These are phyloP conservation scores for Erinaceus europaeus DNA, from an alignment of 2,113 vertebrate species.

Conservation along the genomic window DNA sequence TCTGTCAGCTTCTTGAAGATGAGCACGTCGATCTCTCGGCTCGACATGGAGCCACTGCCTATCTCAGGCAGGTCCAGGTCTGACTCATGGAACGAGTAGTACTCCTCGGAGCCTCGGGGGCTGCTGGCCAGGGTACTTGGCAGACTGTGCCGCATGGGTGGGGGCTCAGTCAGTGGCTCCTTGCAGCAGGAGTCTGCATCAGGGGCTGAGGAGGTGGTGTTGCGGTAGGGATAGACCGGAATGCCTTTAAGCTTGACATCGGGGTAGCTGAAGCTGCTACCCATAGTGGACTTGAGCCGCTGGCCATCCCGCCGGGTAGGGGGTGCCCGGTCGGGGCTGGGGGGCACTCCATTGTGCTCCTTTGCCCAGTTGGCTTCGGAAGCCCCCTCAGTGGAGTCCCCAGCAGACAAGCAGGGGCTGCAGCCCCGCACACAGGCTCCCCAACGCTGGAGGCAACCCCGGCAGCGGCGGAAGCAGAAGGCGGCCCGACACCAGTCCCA, in stretches of 20 bases:
- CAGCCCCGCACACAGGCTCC: conserved; percentile 84
- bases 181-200: conserved; percentile 82
- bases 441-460: conserved; percentile 84
- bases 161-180: conserved; percentile 78
- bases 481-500: conserved; percentile 91
- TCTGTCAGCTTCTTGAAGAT: conserved; percentile 98
- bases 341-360: conserved; percentile 84
- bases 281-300: conserved; percentile 80
- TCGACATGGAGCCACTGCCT: conserved; percentile 89
- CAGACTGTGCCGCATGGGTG: conserved; percentile 66
- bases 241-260: conserved; percentile 94
- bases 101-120: conserved; percentile 89
- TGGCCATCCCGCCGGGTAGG: conserved; percentile 81
- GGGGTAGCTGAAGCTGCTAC: conserved; percentile 93
- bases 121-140: conserved; percentile 81
- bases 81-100: conserved; percentile 91
- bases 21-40: conserved; percentile 93
- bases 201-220: conserved; percentile 58
- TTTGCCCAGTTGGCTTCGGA: conserved; percentile 74
- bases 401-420: conserved; percentile 84
- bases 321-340: conserved; percentile 82
- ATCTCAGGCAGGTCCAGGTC: conserved; percentile 90
- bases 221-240: conserved; percentile 85
- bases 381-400: conserved; percentile 75
- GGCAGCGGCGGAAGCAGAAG: conserved; percentile 85